Evolutionary conservation across 2,797 vertebrate species (phyloP).

Genomic region (Buphagus erythrorhynchus): DNA sequence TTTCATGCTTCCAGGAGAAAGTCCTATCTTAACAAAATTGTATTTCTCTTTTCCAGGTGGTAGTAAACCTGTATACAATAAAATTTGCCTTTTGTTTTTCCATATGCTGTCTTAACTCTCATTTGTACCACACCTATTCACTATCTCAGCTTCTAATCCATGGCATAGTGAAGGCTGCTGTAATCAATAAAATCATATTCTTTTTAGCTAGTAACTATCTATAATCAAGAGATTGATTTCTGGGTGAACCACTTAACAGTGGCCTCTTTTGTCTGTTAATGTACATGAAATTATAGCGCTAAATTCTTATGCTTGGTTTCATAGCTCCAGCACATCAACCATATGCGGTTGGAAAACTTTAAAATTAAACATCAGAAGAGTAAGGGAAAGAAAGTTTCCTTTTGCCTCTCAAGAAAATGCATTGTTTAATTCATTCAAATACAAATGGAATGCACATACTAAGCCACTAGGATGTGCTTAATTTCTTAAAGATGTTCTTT

Average conservation of each 20-base stretch:
- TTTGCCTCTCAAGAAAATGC: constrained; percentile 63
- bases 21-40: background rate
- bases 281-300: background rate
- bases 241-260: background rate
- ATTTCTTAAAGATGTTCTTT: constrained; percentile 80
- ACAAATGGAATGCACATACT: constrained; percentile 69
- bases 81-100: background rate
- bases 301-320: constrained; percentile 31
- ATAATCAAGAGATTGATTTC: background rate
- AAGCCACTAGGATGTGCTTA: constrained; percentile 67
- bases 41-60: background rate
- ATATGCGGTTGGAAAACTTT: constrained; percentile 47
- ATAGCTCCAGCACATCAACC: constrained; percentile 31
- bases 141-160: background rate
- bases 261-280: background rate
- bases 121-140: background rate
- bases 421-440: constrained; percentile 75
- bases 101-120: background rate
- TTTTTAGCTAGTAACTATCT: background rate
- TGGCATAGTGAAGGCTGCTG: background rate
- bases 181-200: background rate
- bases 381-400: constrained; percentile 44
- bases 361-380: constrained; percentile 68
- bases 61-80: background rate
- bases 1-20: background rate